Conservation (phyloP, 2,888 invertebrate species). For the Merodon equestris region DNA sequence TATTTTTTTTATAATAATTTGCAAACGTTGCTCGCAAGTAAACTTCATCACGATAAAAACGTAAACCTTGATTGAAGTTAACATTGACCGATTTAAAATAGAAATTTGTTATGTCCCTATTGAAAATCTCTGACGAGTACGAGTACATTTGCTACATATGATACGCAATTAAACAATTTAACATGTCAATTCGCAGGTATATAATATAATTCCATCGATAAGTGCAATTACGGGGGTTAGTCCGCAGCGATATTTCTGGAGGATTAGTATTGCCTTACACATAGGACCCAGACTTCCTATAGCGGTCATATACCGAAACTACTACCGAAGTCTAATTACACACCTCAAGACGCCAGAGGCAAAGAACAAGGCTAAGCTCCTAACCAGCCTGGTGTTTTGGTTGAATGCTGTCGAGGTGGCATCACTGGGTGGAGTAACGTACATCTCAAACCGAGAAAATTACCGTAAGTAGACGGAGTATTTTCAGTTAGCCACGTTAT, state of each 20-base stretch:
- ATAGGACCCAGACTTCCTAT: slow-evolving; percentile 94
- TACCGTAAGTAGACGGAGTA: slow-evolving; percentile 87
- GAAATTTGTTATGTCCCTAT: too few relatives aligned
- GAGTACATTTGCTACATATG: too few relatives aligned
- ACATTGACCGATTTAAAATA: too few relatives aligned
- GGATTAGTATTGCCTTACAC: slow-evolving; percentile 94
- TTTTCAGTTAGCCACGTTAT: neutral
- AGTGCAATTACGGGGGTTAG: slow-evolving; percentile 96
- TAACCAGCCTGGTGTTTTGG: slow-evolving; percentile 88
- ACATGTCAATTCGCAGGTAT: slow-evolving; percentile 90
- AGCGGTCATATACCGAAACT: slow-evolving; percentile 91
- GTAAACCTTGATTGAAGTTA: too few relatives aligned
- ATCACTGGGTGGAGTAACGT: slow-evolving; percentile 93
- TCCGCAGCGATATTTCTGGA: slow-evolving; percentile 95
- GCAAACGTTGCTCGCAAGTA: too few relatives aligned
- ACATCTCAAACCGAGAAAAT: slow-evolving; percentile 95
- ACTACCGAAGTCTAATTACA: slow-evolving; percentile 83
- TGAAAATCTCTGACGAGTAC: too few relatives aligned
- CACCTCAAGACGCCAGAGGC: slow-evolving; percentile 71
- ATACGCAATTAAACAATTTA: too few relatives aligned
- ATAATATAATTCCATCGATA: slow-evolving; percentile 96
- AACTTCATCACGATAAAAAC: too few relatives aligned
- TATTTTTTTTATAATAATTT: too few relatives aligned
- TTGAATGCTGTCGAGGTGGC: slow-evolving; percentile 91
- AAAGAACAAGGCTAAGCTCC: slow-evolving; percentile 80